phyloP scores from a whole-genome alignment of 2,113 vertebrate species.

The Proteles cristata region DNA sequence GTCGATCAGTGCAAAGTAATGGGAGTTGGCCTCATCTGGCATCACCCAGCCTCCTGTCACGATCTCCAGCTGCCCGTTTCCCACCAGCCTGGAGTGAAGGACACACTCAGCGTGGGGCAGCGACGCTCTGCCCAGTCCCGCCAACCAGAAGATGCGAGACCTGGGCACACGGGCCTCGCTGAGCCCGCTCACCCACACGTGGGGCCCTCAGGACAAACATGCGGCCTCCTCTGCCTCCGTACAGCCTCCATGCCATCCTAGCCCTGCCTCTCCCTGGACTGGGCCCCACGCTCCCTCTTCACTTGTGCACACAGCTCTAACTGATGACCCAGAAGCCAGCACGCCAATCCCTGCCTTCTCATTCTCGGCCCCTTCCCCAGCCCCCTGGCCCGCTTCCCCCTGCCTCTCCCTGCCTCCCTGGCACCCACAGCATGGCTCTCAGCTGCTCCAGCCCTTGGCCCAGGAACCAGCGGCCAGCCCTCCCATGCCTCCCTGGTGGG shows the following conservation, averaged over 20 bases:
- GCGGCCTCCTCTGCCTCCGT: rapidly evolving
- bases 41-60: slow-evolving; percentile 99
- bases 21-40: slow-evolving; percentile 96
- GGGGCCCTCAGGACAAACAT: too few species aligned
- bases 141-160: background rate
- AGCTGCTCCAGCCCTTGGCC: background rate
- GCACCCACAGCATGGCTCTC: background rate
- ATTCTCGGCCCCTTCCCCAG: rapidly evolving
- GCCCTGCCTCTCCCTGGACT: background rate
- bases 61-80: slow-evolving; percentile 96
- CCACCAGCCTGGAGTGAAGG: slow-evolving; percentile 84
- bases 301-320: background rate
- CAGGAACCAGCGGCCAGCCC: background rate
- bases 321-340: background rate
- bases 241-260: rapidly evolving
- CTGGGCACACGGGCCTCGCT: background rate
- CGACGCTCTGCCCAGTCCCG: background rate
- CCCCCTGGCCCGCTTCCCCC: background rate
- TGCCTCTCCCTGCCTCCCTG: background rate
- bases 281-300: rapidly evolving
- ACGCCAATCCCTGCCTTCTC: background rate
- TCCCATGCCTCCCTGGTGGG: rapidly evolving
- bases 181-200: background rate
- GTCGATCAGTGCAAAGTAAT: slow-evolving; percentile 98
- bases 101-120: background rate